A percentile compares a stretch with the other conserved stretches of the same genome.
Conservation (phyloP, 2,888 invertebrate genomes). For the Caenorhabditis sulstoni region DNA sequence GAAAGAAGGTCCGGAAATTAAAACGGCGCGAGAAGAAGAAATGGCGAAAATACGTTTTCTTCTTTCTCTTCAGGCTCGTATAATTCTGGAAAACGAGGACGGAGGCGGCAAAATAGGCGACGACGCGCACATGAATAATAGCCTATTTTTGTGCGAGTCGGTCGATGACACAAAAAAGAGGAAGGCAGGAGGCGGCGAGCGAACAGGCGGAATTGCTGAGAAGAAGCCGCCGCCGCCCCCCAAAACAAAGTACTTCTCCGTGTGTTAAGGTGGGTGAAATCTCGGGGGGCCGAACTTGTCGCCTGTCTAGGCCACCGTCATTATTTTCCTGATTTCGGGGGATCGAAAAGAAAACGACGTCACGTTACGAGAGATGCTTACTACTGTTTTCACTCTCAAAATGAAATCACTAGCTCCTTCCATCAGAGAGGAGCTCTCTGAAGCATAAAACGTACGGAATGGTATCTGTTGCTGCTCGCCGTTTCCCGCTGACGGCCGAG, state of each 20-base stretch:
- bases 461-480: slow-evolving; percentile 52
- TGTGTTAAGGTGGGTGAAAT: too few species aligned
- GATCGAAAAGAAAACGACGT: too few species aligned
- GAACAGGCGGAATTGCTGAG: slow-evolving; percentile 22
- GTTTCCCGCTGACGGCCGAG: slow-evolving; percentile 12
- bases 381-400: too few species aligned
- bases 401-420: too few species aligned
- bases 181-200: slow-evolving; percentile 9
- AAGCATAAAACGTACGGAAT: slow-evolving; percentile 32
- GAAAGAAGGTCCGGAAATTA: slow-evolving; percentile 1
- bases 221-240: too few species aligned
- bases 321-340: too few species aligned
- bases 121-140: slow-evolving; percentile 32
- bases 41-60: neutral
- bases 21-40: neutral
- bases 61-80: slow-evolving; percentile 1
- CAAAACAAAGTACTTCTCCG: slow-evolving; percentile 5
- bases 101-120: slow-evolving; percentile 5
- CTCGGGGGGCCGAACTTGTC: too few species aligned
- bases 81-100: slow-evolving; percentile 21
- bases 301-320: too few species aligned
- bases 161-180: slow-evolving; percentile 21
- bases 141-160: slow-evolving; percentile 19
- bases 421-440: too few species aligned
- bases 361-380: too few species aligned